Conservation (phyloP, 2,797 vertebrate species). For the Babyrousa celebensis region DNA sequence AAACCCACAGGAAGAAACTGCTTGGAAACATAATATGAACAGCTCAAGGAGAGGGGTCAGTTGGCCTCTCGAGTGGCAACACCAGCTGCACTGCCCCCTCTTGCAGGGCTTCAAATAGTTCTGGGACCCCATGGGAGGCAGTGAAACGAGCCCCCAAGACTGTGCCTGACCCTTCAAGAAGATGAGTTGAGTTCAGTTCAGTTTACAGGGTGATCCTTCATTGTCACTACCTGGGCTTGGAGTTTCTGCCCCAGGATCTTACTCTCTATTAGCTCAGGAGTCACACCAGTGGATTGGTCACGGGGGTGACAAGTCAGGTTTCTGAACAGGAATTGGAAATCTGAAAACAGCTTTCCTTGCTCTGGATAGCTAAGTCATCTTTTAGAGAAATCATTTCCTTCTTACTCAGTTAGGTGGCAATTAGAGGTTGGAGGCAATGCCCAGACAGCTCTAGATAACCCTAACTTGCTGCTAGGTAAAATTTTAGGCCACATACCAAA, state of each 20-base stretch:
- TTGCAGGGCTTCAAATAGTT: not conserved
- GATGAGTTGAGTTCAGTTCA: not conserved
- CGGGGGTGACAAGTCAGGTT: not conserved
- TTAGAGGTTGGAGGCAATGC: not conserved
- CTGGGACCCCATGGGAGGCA: not conserved
- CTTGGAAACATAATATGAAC: rapidly evolving
- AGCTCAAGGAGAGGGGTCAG: not conserved
- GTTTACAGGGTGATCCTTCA: not conserved
- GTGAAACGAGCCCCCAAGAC: not conserved
- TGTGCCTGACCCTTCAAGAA: not conserved
- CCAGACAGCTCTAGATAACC: rapidly evolving
- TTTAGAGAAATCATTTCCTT: not conserved
- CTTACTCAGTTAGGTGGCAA: not conserved
- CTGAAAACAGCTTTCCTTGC: not conserved
- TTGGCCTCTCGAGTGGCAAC: rapidly evolving
- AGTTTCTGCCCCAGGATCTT: not conserved
- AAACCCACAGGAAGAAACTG: not conserved
- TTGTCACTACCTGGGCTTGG: not conserved
- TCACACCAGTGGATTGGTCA: not conserved
- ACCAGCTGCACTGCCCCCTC: not conserved
- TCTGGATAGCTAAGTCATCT: not conserved
- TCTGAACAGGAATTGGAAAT: not conserved
- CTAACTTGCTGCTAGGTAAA: not conserved
- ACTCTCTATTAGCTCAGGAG: not conserved
- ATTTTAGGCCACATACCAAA: not conserved